phyloP scores from a whole-genome alignment of 2,888 invertebrate species.

The Eugnorisma glareosa region DNA sequence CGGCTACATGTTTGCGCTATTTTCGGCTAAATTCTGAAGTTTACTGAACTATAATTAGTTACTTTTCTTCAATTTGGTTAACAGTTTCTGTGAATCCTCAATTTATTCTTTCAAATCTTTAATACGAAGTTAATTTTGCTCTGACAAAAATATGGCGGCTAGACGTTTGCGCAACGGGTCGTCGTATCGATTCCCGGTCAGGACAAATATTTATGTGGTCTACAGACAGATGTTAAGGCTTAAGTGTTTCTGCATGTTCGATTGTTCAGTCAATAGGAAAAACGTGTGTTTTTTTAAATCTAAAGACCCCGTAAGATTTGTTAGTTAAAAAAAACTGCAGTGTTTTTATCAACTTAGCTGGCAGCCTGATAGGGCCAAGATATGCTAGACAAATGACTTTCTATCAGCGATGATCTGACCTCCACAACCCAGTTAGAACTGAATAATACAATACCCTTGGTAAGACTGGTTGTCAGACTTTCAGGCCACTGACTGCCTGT shows the following conservation, averaged over 20 bases:
- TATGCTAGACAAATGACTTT: no score
- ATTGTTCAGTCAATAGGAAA: constrained; percentile 8
- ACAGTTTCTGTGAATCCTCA: not conserved
- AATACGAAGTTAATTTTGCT: not conserved
- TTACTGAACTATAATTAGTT: not conserved
- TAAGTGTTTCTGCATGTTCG: constrained; percentile 18
- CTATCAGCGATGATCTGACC: no score
- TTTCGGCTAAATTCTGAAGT: no score
- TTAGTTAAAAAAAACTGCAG: no score
- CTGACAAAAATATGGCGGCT: not conserved
- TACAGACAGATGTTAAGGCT: not conserved
- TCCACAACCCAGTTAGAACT: no score
- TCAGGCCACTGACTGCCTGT: no score
- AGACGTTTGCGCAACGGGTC: constrained; percentile 21
- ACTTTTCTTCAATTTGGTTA: not conserved
- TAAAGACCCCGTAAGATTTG: not conserved
- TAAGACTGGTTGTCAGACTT: no score
- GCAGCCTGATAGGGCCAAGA: no score
- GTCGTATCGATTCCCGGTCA: constrained; percentile 2
- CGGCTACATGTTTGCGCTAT: constrained; percentile 4
- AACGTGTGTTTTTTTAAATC: not conserved
- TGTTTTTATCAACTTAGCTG: no score
- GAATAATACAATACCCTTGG: no score
- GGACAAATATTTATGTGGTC: constrained; percentile 7
- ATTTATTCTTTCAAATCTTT: not conserved